phyloP scores from a whole-genome alignment of 2,113 vertebrate genomes.

The Porphyrio hochstetteri region DNA sequence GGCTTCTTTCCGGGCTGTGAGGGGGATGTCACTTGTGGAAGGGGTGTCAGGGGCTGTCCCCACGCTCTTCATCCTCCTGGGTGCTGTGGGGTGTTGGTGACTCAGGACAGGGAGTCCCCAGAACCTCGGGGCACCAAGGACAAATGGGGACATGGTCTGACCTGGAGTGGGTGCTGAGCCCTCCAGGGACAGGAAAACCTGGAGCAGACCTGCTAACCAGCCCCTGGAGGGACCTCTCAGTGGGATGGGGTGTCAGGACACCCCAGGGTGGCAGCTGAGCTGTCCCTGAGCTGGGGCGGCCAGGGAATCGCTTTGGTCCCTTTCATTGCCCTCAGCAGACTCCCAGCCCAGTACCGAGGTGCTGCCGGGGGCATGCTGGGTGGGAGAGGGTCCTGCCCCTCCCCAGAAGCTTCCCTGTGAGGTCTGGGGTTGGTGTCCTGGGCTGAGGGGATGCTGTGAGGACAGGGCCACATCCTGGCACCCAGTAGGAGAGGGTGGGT shows the following conservation, averaged over 20 bases:
- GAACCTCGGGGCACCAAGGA: neutral
- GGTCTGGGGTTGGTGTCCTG: neutral
- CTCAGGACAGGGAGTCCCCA: neutral
- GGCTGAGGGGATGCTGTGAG: neutral
- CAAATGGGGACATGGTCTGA: rapidly evolving
- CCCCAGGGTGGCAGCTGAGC: neutral
- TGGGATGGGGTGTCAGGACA: neutral
- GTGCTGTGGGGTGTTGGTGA: neutral
- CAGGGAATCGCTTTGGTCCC: neutral
- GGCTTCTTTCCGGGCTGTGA: neutral
- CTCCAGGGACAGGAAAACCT: neutral
- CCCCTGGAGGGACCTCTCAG: neutral
- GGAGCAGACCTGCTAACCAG: neutral
- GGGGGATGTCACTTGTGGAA: neutral
- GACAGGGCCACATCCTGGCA: neutral
- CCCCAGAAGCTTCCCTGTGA: neutral
- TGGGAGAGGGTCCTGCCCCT: neutral
- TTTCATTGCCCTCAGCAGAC: neutral
- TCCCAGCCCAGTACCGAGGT: neutral
- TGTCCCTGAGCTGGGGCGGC: neutral
- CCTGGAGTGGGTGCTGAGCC: rapidly evolving
- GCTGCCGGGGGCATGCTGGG: too few relatives aligned
- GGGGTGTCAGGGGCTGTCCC: neutral
- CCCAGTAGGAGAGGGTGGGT: neutral
- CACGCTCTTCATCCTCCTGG: rapidly evolving